phyloP scores from a whole-genome alignment of 2,797 vertebrate genomes.

The Cuniculus paca region DNA sequence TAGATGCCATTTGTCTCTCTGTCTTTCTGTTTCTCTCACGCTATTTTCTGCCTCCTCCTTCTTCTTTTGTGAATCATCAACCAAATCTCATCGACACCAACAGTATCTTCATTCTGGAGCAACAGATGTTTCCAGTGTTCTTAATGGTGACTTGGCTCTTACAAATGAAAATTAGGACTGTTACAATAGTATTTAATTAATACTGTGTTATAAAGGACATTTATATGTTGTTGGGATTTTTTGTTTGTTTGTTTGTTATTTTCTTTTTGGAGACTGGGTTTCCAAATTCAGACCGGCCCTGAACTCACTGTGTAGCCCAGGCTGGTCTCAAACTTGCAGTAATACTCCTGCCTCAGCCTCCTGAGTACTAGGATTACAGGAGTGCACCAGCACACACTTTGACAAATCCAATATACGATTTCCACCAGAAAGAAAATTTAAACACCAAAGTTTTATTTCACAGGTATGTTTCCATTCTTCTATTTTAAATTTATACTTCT shows the following conservation, averaged over 20 bases:
- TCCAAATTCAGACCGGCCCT: background rate
- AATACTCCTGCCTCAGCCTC: background rate
- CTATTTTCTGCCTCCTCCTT: background rate
- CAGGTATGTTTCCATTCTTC: background rate
- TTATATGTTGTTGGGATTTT: no score
- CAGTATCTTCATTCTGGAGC: background rate
- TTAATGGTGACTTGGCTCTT: background rate
- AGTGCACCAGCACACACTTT: background rate
- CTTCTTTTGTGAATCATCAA: background rate
- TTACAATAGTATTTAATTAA: background rate
- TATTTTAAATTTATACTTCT: background rate
- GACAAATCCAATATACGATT: background rate
- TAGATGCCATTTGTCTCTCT: background rate
- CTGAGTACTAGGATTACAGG: background rate
- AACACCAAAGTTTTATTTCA: background rate
- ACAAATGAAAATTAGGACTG: background rate
- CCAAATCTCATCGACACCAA: background rate
- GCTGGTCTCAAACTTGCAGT: background rate
- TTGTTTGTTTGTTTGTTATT: background rate
- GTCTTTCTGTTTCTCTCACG: accelerated
- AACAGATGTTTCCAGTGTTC: background rate
- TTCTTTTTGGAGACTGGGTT: background rate
- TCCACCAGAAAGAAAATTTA: background rate
- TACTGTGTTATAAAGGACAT: background rate
- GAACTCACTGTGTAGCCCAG: background rate